A percentile compares a stretch with the other conserved stretches of the same genome.
These are phyloP conservation scores for Cephalopholis sonnerati DNA, from an alignment of 2,113 vertebrate species.

Conservation along the genomic window DNA sequence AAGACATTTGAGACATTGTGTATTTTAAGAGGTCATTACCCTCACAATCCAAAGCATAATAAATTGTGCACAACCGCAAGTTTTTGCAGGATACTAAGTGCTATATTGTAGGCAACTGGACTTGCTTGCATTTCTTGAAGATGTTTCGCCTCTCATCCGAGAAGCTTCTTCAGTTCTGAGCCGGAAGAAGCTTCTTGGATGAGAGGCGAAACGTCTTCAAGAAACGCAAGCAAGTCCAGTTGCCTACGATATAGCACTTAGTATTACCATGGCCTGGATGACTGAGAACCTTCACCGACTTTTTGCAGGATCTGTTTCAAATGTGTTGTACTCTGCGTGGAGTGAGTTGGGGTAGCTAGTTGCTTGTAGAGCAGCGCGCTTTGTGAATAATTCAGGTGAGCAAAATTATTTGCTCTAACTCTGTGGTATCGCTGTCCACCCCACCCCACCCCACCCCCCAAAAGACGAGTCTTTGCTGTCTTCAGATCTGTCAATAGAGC, in stretches of 20 bases:
- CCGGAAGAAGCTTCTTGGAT: no score
- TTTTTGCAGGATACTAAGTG: no score
- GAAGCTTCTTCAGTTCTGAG: no score
- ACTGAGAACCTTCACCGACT: no score
- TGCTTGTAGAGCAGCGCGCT: not conserved
- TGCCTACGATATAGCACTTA: no score
- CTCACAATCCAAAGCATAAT: not conserved
- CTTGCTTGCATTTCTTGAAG: no score
- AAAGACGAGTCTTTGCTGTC: conserved; percentile 67
- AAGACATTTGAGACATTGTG: not conserved
- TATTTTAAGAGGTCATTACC: not conserved
- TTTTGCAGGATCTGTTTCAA: not conserved
- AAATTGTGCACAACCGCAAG: no score
- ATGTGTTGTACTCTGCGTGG: not conserved
- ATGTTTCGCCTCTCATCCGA: no score
- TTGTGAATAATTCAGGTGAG: not conserved
- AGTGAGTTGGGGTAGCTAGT: not conserved
- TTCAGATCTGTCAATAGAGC: conserved; percentile 82
- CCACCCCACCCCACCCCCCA: not conserved
- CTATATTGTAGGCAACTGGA: no score
- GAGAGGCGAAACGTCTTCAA: no score
- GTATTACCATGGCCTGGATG: no score
- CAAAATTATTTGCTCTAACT: conserved; percentile 16
- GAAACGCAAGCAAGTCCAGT: no score
- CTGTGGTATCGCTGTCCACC: conserved; percentile 2